Evolutionary conservation across 2,113 vertebrate genomes (phyloP).

Genomic region (Pollimyrus isidori): DNA sequence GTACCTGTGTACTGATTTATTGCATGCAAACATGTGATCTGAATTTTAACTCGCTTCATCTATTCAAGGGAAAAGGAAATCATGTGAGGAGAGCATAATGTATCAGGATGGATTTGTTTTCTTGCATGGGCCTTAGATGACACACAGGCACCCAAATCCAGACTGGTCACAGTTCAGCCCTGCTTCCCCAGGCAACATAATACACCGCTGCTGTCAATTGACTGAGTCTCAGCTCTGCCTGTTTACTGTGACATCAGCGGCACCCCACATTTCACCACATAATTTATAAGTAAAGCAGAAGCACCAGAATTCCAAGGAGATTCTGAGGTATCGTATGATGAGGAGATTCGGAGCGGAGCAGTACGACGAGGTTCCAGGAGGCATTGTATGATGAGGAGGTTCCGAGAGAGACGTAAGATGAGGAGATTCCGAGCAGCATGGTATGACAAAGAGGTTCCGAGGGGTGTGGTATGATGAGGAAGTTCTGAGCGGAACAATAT

Average conservation of each 20-base stretch:
- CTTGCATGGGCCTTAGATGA: not conserved
- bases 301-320: not conserved
- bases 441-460: not conserved
- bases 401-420: not conserved
- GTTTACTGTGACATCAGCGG: not conserved
- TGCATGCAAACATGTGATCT: not conserved
- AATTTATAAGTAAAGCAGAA: not conserved
- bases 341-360: not conserved
- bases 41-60: not conserved
- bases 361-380: not conserved
- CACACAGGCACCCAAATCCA: not conserved
- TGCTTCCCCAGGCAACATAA: not conserved
- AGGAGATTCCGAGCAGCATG: not conserved
- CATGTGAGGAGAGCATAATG: not conserved
- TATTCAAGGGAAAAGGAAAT: not conserved
- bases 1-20: not conserved
- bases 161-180: not conserved
- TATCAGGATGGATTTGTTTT: not conserved
- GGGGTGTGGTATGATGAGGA: not conserved
- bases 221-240: not conserved
- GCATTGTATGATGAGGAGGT: not conserved
- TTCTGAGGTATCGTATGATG: not conserved
- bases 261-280: not conserved
- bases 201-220: not conserved
- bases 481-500: not conserved